These are phyloP conservation scores for Drosophila erecta DNA, from an alignment of 1,140 invertebrate genomes.

Conservation along the genomic window DNA sequence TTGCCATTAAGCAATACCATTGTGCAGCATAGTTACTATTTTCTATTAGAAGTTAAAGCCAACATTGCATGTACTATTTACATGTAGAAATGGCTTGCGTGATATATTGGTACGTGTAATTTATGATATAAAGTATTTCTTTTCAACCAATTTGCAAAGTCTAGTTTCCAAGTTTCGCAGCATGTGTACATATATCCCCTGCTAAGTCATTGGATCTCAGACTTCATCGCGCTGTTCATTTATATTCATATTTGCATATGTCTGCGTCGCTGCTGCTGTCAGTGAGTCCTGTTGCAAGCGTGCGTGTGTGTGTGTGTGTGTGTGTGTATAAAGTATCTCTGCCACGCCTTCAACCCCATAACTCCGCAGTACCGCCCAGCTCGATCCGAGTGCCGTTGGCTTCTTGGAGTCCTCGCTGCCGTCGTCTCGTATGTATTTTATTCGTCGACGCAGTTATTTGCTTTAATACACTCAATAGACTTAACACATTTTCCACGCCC, in stretches of 20 bases:
- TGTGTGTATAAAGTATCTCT: constrained; percentile 53
- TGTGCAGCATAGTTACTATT: too few relatives aligned
- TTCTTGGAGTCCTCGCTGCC: constrained; percentile 18
- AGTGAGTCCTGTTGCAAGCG: constrained; percentile 15
- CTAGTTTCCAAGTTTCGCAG: background rate
- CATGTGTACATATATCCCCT: background rate
- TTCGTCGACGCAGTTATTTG: constrained; percentile 79
- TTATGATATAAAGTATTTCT: too few relatives aligned
- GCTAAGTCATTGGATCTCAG: constrained; percentile 26
- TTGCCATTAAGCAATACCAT: too few relatives aligned
- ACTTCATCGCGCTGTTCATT: constrained; percentile 74
- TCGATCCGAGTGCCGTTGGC: constrained; percentile 20
- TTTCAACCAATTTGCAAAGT: background rate
- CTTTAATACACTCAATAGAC: constrained; percentile 83
- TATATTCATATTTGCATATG: constrained; percentile 81
- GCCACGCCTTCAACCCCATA: constrained; percentile 16
- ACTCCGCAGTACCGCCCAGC: background rate
- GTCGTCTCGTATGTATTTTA: constrained; percentile 66
- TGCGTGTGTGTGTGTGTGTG: background rate
- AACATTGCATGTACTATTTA: too few relatives aligned
- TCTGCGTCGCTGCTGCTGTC: constrained; percentile 44
- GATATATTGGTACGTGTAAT: too few relatives aligned
- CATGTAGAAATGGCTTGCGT: too few relatives aligned
- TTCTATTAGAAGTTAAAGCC: too few relatives aligned
- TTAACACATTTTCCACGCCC: constrained; percentile 80